Base-by-base conservation (phyloP, 64 coral and sea anemone genomes). In the Montipora cactus region DNA sequence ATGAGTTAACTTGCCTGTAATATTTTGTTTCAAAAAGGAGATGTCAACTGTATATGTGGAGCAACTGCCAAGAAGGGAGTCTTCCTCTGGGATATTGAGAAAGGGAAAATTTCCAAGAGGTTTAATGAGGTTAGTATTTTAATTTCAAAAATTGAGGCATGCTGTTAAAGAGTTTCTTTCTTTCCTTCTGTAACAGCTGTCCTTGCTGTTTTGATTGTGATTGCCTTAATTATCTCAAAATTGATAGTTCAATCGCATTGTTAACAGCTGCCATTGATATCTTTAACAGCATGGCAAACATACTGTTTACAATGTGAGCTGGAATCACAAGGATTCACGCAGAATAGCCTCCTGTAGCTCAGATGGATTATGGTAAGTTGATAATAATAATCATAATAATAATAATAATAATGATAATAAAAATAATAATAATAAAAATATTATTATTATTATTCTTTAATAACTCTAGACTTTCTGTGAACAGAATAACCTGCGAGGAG, bases 261-360 rank as follows among this genome's bases (percentile, higher is more conserved):
- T 2, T 37, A 37, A 37, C 11, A 57, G 53, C 6, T 11, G 6
- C 6, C 6, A 3, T 57, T 57, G 6, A 57, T 57, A 8, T 4
- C 53, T 57, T 11, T 57, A 8, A 8, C 18, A 99, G 98, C 98
- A 99, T 92, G 98, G 98, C 44, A 96, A 94, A 67, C 81, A 80
- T 25, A 94, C 89, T 90, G 92, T 99, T 13, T 99, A 91, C 67
- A 96, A 94, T 94, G 98, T 99, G 14, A 93, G 88, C 84, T 99
- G 98, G 98, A 99, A 99, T 90, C 98, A 96, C 62, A 99, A 99
- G 68, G 98, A 99, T 72, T 92, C 98, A 10, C 89, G 91, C 79
- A 88, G 92, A 28, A 92, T 99, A 75, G 98, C 98, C 20, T 94
- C 95, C 57, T 86, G 81, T 67, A 93, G 98, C 74, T 89, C 79